phyloP scores from a whole-genome alignment of 1,140 invertebrate genomes.

The Tetraneura akinire region DNA sequence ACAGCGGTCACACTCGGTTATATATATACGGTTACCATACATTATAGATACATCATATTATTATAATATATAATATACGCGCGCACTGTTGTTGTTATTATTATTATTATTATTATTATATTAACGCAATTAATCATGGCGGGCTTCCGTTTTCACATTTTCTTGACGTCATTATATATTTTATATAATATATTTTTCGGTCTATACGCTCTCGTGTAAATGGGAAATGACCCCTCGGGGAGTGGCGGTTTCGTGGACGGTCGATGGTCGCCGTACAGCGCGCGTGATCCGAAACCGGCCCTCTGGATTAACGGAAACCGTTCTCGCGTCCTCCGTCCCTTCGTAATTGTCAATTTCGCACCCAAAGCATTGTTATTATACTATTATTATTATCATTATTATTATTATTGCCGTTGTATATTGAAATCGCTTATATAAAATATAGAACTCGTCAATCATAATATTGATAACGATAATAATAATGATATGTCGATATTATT shows the following conservation, averaged over 20 bases:
- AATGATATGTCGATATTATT: slow-evolving; percentile 6
- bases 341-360: slow-evolving; percentile 44
- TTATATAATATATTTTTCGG: background rate
- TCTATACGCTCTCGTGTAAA: background rate
- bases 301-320: slow-evolving; percentile 17
- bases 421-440: slow-evolving; percentile 20
- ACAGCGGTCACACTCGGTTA: background rate
- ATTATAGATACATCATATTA: background rate
- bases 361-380: background rate
- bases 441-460: slow-evolving; percentile 21
- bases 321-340: slow-evolving; percentile 14
- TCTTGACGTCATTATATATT: slow-evolving; percentile 22
- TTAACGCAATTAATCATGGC: slow-evolving; percentile 26
- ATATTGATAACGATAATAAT: too few species aligned
- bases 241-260: background rate
- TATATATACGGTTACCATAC: background rate
- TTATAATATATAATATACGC: slow-evolving; percentile 15
- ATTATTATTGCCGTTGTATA: background rate
- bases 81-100: too few species aligned
- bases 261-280: too few species aligned
- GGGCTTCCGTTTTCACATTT: slow-evolving; percentile 21
- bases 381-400: slow-evolving; percentile 14
- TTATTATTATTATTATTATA: slow-evolving; percentile 28
- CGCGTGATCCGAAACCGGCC: background rate
- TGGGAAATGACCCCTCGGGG: slow-evolving; percentile 9